Conservation (phyloP, 2,113 vertebrate species). For the Hemiprocne comata region DNA sequence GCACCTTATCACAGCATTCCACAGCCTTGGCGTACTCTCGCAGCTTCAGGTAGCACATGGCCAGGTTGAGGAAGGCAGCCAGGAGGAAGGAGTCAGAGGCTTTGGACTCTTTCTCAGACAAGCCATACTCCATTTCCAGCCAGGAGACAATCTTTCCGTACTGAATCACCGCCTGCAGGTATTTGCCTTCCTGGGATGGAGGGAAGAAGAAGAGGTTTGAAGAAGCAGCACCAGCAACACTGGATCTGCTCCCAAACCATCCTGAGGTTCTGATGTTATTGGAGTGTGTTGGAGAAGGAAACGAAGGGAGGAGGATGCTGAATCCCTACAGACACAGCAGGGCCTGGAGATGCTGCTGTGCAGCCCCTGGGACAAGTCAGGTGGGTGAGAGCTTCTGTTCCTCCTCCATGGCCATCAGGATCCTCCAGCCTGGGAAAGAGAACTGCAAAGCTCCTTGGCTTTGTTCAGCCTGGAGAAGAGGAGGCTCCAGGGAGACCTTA, state of each 20-base stretch:
- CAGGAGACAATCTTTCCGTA: conserved; percentile 91
- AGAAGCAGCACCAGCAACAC: background rate
- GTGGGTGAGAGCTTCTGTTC: background rate
- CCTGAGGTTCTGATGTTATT: background rate
- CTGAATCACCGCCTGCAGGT: conserved; percentile 89
- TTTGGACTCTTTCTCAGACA: conserved; percentile 82
- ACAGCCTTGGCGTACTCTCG: conserved; percentile 86
- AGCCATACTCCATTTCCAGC: conserved; percentile 92
- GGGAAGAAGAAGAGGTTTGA: background rate
- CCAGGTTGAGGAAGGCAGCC: conserved; percentile 91
- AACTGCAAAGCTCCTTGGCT: background rate
- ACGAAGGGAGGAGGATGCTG: background rate
- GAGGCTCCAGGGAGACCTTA: too few species aligned
- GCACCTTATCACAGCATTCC: conserved; percentile 93
- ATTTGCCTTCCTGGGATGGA: conserved; percentile 81
- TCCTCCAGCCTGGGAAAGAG: background rate
- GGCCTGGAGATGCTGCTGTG: background rate
- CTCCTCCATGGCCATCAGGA: background rate
- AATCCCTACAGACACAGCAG: background rate
- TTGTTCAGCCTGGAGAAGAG: too few species aligned
- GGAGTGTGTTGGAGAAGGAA: background rate
- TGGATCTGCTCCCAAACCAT: background rate
- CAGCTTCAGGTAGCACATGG: conserved; percentile 91
- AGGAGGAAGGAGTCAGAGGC: conserved; percentile 82
- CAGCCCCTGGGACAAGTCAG: background rate